Conservation (phyloP, 2,797 vertebrate species). For the Darevskia mixta region DNA sequence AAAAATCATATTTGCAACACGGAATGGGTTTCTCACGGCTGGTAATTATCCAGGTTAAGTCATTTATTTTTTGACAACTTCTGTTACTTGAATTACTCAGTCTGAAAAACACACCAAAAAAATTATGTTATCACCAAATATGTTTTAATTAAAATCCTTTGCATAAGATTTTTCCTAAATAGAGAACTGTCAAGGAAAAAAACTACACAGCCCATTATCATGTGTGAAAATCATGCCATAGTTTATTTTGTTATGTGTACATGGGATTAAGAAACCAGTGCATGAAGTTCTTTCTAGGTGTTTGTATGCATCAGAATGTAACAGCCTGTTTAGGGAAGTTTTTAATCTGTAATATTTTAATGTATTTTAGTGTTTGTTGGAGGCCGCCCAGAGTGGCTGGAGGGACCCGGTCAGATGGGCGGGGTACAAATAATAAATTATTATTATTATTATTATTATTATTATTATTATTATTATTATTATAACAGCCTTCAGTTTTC, state of each 20-base stretch:
- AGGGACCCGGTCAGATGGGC: too few species aligned
- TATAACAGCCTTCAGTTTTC: neutral
- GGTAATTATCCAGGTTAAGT: neutral
- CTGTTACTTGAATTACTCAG: neutral
- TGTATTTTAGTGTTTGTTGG: too few species aligned
- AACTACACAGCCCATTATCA: neutral
- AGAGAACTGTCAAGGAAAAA: neutral
- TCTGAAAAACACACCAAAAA: neutral
- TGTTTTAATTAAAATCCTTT: neutral
- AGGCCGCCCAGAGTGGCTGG: too few species aligned
- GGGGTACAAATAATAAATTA: too few species aligned
- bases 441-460: too few species aligned
- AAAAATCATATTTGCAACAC: neutral
- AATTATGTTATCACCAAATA: accelerated
- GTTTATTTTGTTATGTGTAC: neutral
- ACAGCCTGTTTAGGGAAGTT: too few species aligned
- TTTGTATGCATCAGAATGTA: neutral
- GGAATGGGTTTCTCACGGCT: neutral
- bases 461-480: too few species aligned
- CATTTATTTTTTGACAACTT: constrained; percentile 18
- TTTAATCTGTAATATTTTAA: too few species aligned
- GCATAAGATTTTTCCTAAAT: neutral
- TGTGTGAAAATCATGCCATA: neutral
- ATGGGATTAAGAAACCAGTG: neutral
- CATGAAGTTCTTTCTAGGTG: too few species aligned